Base-by-base conservation (phyloP, 2,888 invertebrate species). In the Leptopterna dolabrata region DNA sequence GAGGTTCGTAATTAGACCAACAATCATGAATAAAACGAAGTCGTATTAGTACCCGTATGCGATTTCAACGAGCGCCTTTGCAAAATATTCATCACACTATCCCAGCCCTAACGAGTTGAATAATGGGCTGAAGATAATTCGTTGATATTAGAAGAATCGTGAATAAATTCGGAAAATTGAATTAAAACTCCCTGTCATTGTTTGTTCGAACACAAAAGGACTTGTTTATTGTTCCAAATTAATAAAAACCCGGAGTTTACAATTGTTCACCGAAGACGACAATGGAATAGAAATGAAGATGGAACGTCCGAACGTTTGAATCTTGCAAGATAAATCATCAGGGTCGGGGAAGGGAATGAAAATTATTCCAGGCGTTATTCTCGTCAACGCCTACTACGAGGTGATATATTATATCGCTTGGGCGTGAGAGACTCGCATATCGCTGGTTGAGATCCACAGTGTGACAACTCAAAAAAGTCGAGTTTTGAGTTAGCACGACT, bases 331-430 rank as follows among this genome's bases (percentile, higher is more conserved):
- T 63, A 63, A 63, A 63, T 63, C 63, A 63, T 63, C 63, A 24
- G 9, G 24, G 63, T 19, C 63, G 63, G 24, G 63, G 27, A 63
- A 63, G 9, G 63, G 27, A 27, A 63, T 63, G 36, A 36, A 76
- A 76, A 76, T 76, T 76, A 41, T 76, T 30, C 30, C 41, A 76
- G 76, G 76, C 36, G 29, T 76, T 76, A 41, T 76, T 76, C 36
- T 76, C 63, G 63, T 63, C 63, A 24, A 63, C 63, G 63, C 63
- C 63, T 63, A 63, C 63, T 63, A 24, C 0, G 63, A 19, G 24
- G 63, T 63, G 24, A 63, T 24, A 24, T 63, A 63, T 63, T 63
- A 27, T n/a, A n/a, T n/a, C n/a, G n/a, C n/a, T 24, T 19, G 63
- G 19, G 63, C 63, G 63, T 63, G 63, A 63, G 63, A 63, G 63